Conservation (phyloP, 1,140 invertebrate species). For the Asobara japonica region DNA sequence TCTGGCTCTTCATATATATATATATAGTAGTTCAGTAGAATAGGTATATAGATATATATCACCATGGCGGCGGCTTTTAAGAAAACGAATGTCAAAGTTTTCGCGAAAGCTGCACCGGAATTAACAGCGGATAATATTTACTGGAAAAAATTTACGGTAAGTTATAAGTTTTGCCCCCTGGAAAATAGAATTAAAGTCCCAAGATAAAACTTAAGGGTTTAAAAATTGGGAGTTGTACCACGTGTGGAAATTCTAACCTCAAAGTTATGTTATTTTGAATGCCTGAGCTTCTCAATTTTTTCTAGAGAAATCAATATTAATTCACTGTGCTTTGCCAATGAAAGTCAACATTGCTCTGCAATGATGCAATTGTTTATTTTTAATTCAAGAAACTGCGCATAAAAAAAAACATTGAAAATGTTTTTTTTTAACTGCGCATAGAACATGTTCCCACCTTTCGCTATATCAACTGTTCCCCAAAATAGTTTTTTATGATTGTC, state of each 20-base stretch:
- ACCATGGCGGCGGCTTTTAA: slow-evolving; percentile 70
- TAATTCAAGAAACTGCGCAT: too few species aligned
- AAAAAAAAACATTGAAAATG: too few species aligned
- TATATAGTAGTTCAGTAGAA: too few species aligned
- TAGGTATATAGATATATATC: too few species aligned
- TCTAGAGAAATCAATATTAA: neutral
- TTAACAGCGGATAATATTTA: slow-evolving; percentile 81
- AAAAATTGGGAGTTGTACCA: slow-evolving; percentile 20
- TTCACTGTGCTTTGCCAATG: neutral
- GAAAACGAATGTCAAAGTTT: slow-evolving; percentile 78
- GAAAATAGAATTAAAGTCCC: neutral
- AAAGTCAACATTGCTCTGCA: too few species aligned
- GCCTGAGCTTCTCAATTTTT: neutral
- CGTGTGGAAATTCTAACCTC: slow-evolving; percentile 43
- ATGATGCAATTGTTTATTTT: too few species aligned
- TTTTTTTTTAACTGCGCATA: too few species aligned
- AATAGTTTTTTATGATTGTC: neutral
- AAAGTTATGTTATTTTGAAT: neutral
- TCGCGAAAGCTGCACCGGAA: slow-evolving; percentile 73
- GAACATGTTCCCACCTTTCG: too few species aligned
- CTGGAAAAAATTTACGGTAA: slow-evolving; percentile 86
- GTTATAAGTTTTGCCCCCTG: slow-evolving; percentile 43
- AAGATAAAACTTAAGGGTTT: neutral
- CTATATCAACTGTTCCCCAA: neutral
- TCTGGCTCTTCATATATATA: too few species aligned